A percentile compares a stretch with the other conserved stretches of the same genome.
Evolutionary conservation across 2,113 vertebrate species (phyloP).

Genomic region (Brachirus orientalis): DNA sequence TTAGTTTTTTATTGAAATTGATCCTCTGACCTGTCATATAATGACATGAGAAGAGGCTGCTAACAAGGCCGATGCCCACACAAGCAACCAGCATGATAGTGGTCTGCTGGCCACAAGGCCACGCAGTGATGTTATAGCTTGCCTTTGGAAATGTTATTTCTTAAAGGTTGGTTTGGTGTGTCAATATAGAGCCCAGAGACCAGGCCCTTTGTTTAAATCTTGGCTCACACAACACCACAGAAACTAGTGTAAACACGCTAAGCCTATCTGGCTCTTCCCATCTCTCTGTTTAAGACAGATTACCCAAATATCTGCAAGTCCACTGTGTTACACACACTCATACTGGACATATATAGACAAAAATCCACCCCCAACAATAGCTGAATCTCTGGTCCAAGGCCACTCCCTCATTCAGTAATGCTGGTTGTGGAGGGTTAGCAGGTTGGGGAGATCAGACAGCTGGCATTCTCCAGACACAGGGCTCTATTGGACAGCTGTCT

Average conservation of each 20-base stretch:
- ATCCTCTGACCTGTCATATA: too few species aligned
- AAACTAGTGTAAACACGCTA: not conserved
- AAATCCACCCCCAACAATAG: not conserved
- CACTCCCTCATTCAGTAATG: conserved; percentile 49
- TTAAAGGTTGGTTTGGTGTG: conserved; percentile 39
- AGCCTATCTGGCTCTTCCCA: not conserved
- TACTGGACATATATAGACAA: not conserved
- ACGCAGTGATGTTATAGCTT: not conserved
- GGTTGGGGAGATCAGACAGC: conserved; percentile 60
- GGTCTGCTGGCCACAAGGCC: not conserved
- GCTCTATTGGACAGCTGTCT: too few species aligned
- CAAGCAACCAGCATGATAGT: conserved; percentile 1
- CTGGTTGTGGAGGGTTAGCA: conserved; percentile 55
- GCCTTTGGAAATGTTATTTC: conserved; percentile 16
- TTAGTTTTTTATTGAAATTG: too few species aligned
- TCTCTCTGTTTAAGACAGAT: not conserved
- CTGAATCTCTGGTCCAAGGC: conserved; percentile 19
- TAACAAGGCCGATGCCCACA: too few species aligned
- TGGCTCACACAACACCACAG: conserved; percentile 11
- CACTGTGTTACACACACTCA: not conserved
- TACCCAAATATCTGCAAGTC: not conserved
- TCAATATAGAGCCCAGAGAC: conserved; percentile 26
- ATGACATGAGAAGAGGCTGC: too few species aligned
- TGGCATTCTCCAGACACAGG: conserved; percentile 63
- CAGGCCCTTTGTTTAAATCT: conserved; percentile 20